Base-by-base conservation (phyloP, 2,888 invertebrate species). In the Parthenolecanium corni region DNA sequence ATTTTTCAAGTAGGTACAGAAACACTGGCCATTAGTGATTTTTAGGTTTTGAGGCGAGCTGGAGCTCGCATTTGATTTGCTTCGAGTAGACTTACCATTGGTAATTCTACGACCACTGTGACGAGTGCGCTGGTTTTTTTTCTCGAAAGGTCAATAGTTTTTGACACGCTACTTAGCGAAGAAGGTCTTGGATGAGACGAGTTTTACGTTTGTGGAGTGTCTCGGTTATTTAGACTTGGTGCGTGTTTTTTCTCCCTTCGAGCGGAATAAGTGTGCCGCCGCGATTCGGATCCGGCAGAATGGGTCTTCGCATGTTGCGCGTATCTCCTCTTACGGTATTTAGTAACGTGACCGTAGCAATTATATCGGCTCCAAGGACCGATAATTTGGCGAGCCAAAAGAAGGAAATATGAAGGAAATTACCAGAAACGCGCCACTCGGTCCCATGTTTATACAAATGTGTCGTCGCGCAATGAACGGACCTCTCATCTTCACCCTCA, bases 271-370 rank as follows among this genome's bases (percentile, higher is more conserved):
- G 44, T 44, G 31, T 31, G 31, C 31, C 31, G 31, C 5, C 9
- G 31, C 4, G 9, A 6, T 31, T 31, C 31, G 5, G 31, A 6
- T 4, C 31, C 2, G 4, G 14, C 31, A 31, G 31, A n/a, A 31
- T 31, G 9, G 31, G 31, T 31, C 31, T 31, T 31, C 31, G 31
- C 9, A 23, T 51, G 49, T 58, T 58, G 20, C 58, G 58, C 47
- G 47, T n/a, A 38, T 49, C 47, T 47, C n/a, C 20, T 23, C 47
- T 58, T 58, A 58, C 58, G 58, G 58, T 58, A 58, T 58, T 58
- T 36, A 49, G 36, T 21, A 58, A 58, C 49, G 49, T 49, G 58
- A 47, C 49, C 49, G 58, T 58, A 58, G 36, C 58, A 20, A 51
- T 58, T 14, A n/a, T n/a, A 47, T 58, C 16, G 9, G 16, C 38